Evolutionary conservation across 1,140 invertebrate species (phyloP).

Genomic region (Drosophila tani): DNA sequence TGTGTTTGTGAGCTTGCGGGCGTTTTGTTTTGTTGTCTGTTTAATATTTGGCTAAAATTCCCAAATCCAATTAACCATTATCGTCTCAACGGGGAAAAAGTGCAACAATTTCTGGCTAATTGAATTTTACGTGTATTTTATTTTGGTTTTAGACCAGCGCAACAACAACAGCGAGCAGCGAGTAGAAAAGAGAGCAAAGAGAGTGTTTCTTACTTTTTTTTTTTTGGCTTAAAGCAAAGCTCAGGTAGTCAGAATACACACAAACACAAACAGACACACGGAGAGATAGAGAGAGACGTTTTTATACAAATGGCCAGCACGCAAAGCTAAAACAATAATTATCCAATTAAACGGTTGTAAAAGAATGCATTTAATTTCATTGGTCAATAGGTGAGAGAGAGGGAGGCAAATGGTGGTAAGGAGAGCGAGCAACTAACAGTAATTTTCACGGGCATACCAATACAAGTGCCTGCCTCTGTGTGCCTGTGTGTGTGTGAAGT

Average conservation of each 20-base stretch:
- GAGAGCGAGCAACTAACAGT: constrained; percentile 65
- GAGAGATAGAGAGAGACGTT: constrained; percentile 30
- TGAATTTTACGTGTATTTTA: constrained; percentile 69
- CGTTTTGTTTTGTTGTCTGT: constrained; percentile 38
- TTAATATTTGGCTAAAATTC: constrained; percentile 67
- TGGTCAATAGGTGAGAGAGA: constrained; percentile 37
- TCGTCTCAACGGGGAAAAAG: constrained; percentile 41
- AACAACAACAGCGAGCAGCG: constrained; percentile 66
- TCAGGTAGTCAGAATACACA: constrained; percentile 57
- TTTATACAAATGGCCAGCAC: constrained; percentile 27
- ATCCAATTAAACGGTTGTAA: constrained; percentile 73
- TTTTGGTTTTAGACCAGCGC: constrained; percentile 60
- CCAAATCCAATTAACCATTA: constrained; percentile 69
- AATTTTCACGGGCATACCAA: constrained; percentile 76
- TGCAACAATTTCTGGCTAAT: constrained; percentile 73
- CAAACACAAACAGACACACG: constrained; percentile 39
- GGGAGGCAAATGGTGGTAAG: constrained; percentile 29
- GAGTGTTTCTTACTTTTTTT: constrained; percentile 20
- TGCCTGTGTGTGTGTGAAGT: constrained; percentile 50
- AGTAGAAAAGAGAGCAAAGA: constrained; percentile 47
- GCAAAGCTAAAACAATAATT: constrained; percentile 62
- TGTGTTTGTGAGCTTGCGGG: constrained; percentile 24
- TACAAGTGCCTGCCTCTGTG: constrained; percentile 12
- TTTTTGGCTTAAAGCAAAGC: constrained; percentile 44
- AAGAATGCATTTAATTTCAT: constrained; percentile 74